Evolutionary conservation across 2,113 vertebrate species (phyloP).

Genomic region (Trachemys scripta): DNA sequence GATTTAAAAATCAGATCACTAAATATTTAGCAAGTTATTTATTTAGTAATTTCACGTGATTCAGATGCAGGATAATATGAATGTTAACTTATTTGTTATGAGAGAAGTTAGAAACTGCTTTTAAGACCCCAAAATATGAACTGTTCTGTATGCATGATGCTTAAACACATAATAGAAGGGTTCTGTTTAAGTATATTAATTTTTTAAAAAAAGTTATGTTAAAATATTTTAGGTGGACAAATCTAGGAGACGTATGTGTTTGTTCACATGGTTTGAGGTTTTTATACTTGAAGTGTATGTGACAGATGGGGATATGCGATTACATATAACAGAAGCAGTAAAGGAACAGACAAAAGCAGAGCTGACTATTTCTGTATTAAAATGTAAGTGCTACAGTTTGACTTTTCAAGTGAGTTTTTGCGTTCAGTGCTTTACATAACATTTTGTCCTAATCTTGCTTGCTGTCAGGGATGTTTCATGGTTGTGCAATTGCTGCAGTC

Average conservation of each 20-base stretch:
- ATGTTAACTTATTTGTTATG: slow-evolving; percentile 21
- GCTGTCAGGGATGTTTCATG: slow-evolving; percentile 91
- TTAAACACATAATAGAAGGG: slow-evolving; percentile 6
- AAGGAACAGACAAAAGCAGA: slow-evolving; percentile 71
- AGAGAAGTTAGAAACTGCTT: slow-evolving; percentile 18
- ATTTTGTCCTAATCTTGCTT: slow-evolving; percentile 89
- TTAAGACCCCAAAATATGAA: neutral
- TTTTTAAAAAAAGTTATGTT: neutral
- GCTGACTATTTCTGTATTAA: slow-evolving; percentile 74
- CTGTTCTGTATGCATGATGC: slow-evolving; percentile 2
- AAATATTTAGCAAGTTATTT: slow-evolving; percentile 44
- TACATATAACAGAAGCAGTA: slow-evolving; percentile 38
- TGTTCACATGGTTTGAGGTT: slow-evolving; percentile 24
- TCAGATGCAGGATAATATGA: neutral
- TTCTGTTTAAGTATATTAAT: neutral
- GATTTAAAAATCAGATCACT: slow-evolving; percentile 62
- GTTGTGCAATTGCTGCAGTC: slow-evolving; percentile 87
- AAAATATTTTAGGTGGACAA: slow-evolving; percentile 29
- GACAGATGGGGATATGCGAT: slow-evolving; percentile 37
- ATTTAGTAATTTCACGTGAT: slow-evolving; percentile 46
- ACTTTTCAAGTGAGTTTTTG: slow-evolving; percentile 82
- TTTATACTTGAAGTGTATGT: slow-evolving; percentile 52
- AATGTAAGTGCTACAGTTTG: slow-evolving; percentile 82
- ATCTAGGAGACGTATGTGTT: slow-evolving; percentile 13
- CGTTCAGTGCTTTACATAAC: slow-evolving; percentile 87